Evolutionary conservation across 2,888 invertebrate species (phyloP), one percentile per base, ranked within the genome.

Genomic region (Macaria liturata): DNA sequence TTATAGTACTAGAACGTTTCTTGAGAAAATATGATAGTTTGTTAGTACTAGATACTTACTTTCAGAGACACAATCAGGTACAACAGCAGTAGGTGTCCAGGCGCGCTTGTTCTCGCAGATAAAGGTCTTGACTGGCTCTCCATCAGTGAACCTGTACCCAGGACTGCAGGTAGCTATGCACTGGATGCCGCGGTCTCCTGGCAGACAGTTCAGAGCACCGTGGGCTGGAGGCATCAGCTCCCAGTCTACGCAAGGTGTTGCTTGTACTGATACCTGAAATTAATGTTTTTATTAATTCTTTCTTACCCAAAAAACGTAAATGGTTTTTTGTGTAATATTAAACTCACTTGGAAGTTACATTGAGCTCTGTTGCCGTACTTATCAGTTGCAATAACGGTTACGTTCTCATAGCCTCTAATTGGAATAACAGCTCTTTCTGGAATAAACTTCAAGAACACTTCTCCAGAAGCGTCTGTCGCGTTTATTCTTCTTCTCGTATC

Each of bases 61-160:
- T 93, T 98, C 97, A 3, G 98, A 97, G 31, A 98, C 98, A 84
- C 98, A 98, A 76, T 98, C 98, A 0, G 98, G 98, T 31, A 98
- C 98, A 48, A 98, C 96, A 6, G 97, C 96, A 2, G 95, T 94
- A 1, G 98, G 98, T 7, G 94, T 93, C 98, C 98, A 98, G 59
- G 95, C 93, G 49, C 95, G 94, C 69, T 95, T 95, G 0, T 94
- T 94, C 80, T 96, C 95, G 76, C 98, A 98, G 1, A 95, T 93
- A 81, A 97, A 98, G 0, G 96, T 96, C 83, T 98, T 98, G 0
- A 95, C 94, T 3, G 96, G 95, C 76, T 97, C 96, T 39, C 97
- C 98, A 78, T 98, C 98, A 0, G 98, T 98, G 74, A 98, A 98
- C 75, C 98, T 93, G 84, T 94, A 98, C 9, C 97, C 97, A 37